Base-by-base conservation (phyloP, 2,113 vertebrate genomes). In the Sturnira hondurensis region DNA sequence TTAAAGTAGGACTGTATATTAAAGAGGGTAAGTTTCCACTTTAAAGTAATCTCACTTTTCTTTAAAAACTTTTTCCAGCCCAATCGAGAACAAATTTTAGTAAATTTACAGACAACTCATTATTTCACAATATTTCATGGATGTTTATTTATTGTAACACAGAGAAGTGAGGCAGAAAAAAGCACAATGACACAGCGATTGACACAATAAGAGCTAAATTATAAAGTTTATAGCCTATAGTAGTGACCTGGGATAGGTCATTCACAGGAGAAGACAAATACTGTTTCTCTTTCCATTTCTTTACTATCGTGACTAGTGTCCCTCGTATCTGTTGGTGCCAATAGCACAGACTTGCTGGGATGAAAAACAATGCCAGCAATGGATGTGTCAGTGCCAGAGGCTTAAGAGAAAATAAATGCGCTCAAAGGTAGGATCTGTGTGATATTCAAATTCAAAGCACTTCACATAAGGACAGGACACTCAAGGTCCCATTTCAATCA, bases 321-420 rank as follows among this genome's bases (percentile, higher is more conserved):
- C 92, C 83, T 58, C 70, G 70, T 45, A 88, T 86, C 82, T 95
- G 47, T 17, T 56, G 71, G 52, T 71, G 97, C 93, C 95, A 97
- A 96, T 36, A 96, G 94, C 63, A 92, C 36, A 96, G 82, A 95
- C 90, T 96, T 94, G 93, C 86, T 90, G 84, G 85, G 97, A 98
- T 92, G 91, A 97, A 68, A 95, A 97, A 95, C 96, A 98, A 95
- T 54, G 83, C 77, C 86, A 96, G 90, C 71, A 86, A 87, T 50
- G 68, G 83, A 84, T 47, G 16, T 50, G 41, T 17, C 80, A 80
- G 16, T 26, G 78, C 80, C 96, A 96, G 82, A 74, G 76, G 71
- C 82, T 93, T 87, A 80, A 58, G 58, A 96, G 95, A 85, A 98
- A 97, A 96, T 16, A 20, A 92, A 89, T 93, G 73, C 80, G 61